Conservation (phyloP, 2,797 vertebrate species). For the Poeciliopsis gracilis region DNA sequence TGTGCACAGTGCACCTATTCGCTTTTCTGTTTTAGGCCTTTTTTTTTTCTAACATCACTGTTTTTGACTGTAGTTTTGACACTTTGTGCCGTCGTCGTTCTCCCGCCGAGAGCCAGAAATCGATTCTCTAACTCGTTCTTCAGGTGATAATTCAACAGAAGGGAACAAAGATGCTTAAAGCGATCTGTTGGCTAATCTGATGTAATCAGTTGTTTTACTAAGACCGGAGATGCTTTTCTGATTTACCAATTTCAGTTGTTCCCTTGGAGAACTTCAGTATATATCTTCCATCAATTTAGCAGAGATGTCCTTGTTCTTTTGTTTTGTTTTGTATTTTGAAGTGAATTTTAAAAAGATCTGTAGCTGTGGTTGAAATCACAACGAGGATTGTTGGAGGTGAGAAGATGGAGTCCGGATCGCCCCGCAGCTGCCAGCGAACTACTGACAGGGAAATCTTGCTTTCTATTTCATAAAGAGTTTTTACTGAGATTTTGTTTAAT, state of each 20-base stretch:
- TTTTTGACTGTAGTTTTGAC: slow-evolving; percentile 55
- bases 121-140: slow-evolving; percentile 13
- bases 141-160: slow-evolving; percentile 41
- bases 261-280: slow-evolving; percentile 21
- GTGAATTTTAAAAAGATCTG: slow-evolving; percentile 18
- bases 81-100: slow-evolving; percentile 41
- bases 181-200: slow-evolving; percentile 19
- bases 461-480: slow-evolving; percentile 79
- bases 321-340: slow-evolving; percentile 3
- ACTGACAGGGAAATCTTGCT: slow-evolving; percentile 81
- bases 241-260: slow-evolving; percentile 58
- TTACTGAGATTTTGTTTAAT: slow-evolving; percentile 82
- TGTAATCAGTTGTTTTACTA: slow-evolving; percentile 31
- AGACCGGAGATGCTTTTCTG: slow-evolving; percentile 15
- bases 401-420: slow-evolving; percentile 32
- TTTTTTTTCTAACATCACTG: slow-evolving; percentile 54
- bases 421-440: slow-evolving; percentile 65
- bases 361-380: slow-evolving; percentile 26
- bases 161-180: slow-evolving; percentile 24
- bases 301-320: slow-evolving; percentile 24
- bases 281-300: slow-evolving; percentile 38
- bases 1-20: slow-evolving; percentile 59
- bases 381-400: background rate
- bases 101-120: slow-evolving; percentile 35
- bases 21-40: slow-evolving; percentile 54